Base-by-base conservation (phyloP, 2,113 vertebrate species). In the Diadophis punctatus region DNA sequence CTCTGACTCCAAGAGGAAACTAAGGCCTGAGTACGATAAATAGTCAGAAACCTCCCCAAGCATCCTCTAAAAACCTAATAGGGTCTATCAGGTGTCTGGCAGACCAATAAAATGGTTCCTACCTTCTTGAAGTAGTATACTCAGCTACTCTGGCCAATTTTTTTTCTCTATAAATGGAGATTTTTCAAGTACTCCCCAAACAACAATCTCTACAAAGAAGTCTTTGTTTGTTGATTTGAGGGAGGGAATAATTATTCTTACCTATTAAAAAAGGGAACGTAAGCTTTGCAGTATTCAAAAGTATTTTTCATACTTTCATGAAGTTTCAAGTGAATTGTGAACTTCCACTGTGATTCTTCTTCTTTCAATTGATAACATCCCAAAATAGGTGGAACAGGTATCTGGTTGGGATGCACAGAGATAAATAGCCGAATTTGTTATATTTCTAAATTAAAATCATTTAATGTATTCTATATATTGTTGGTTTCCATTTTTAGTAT, bases 271-370 rank as follows among this genome's bases (percentile, higher is more conserved):
- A 99, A 99, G 16, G 98, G 98, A 95, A 99, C 96, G 80, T 95
- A 98, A 95, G 98, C 98, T 96, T 99, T 98, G 97, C 99, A 99
- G 96, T 98, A 98, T 91, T 99, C 98, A 97, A 99, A 99, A 93
- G 96, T 98, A 96, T 99, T 99, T 97, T 97, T 99, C 93, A 99
- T 98, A 95, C 98, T 99, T 96, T 99, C 98, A 18, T 99, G 99
- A 95, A 99, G 98, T 96, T 99, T 99, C 93, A 99, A 97, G 93
- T 97, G 97, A 56, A 98, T 96, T 1, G 96, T 96, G 95, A 99
- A 96, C 94, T 97, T 98, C 52, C 99, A 96, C 18, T 98, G 98
- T 91, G 95, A 95, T 87, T 97, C 97, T 93, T 99, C 98, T 95
- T 98, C 98, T 96, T 96, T 97, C 39, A 99, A 95, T 60, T 98